Conservation (phyloP, 2,888 invertebrate species). For the Vandiemenella viatica region DNA sequence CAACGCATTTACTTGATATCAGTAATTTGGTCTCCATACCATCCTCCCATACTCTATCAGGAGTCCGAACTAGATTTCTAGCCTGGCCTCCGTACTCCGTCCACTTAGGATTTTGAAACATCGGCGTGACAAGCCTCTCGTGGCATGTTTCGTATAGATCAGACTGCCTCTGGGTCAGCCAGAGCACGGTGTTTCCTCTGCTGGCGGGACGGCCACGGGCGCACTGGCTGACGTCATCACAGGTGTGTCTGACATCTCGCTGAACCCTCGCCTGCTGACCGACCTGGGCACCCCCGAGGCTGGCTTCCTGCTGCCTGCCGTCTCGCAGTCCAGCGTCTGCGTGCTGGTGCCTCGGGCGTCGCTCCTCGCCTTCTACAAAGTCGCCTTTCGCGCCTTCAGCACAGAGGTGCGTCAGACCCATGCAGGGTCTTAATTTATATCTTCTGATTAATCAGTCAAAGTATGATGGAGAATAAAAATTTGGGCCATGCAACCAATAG, state of each 20-base stretch:
- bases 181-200: background rate
- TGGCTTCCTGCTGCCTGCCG: background rate
- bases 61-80: too few relatives aligned
- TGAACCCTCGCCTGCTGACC: background rate
- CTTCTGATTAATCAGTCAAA: too few relatives aligned
- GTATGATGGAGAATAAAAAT: too few relatives aligned
- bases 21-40: too few relatives aligned
- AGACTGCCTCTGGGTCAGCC: background rate
- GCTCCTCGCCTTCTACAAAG: background rate
- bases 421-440: too few relatives aligned
- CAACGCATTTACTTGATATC: too few relatives aligned
- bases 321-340: background rate
- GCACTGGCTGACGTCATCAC: background rate
- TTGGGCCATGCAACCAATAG: too few relatives aligned
- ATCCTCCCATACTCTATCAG: too few relatives aligned
- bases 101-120: too few relatives aligned
- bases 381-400: background rate
- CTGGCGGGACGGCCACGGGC: background rate
- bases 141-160: too few relatives aligned
- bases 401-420: background rate
- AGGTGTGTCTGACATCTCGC: background rate
- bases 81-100: too few relatives aligned
- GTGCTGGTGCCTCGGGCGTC: background rate
- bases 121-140: too few relatives aligned
- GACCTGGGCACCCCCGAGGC: background rate